These are phyloP conservation scores for Myotis brandtii DNA, from an alignment of 2,113 vertebrate species.

Conservation along the genomic window DNA sequence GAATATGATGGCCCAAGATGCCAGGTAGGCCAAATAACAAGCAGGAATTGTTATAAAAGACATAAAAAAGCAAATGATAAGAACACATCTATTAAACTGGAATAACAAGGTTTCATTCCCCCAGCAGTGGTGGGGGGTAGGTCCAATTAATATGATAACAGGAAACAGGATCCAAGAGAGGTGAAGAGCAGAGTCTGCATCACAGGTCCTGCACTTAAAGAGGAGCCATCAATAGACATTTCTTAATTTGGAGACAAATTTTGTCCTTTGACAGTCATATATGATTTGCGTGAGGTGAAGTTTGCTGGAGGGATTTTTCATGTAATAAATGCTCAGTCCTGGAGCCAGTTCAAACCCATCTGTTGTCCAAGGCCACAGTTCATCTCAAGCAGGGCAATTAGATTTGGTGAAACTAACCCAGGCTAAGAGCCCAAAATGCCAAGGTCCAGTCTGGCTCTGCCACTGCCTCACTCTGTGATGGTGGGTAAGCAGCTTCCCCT, in stretches of 20 bases:
- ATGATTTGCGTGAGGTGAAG: background rate
- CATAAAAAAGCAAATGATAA: background rate
- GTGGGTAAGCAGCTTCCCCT: background rate
- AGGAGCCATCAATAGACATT: background rate
- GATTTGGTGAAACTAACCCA: background rate
- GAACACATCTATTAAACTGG: background rate
- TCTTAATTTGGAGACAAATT: background rate
- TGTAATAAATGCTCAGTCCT: background rate
- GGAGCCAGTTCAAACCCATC: background rate
- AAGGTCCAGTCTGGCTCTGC: background rate
- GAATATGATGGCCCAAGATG: background rate
- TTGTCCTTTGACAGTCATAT: background rate
- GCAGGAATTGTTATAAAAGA: constrained; percentile 13
- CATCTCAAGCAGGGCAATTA: background rate
- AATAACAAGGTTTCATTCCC: constrained; percentile 11
- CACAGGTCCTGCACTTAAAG: background rate
- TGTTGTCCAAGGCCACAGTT: background rate
- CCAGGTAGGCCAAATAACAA: background rate
- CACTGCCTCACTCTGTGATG: background rate
- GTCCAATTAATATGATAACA: background rate
- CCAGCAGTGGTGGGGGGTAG: background rate
- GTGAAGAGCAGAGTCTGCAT: background rate
- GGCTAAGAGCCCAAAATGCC: background rate
- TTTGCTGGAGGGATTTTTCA: background rate
- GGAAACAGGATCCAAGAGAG: background rate